Conservation (phyloP, 2,113 vertebrate genomes). For the Saccopteryx bilineata region DNA sequence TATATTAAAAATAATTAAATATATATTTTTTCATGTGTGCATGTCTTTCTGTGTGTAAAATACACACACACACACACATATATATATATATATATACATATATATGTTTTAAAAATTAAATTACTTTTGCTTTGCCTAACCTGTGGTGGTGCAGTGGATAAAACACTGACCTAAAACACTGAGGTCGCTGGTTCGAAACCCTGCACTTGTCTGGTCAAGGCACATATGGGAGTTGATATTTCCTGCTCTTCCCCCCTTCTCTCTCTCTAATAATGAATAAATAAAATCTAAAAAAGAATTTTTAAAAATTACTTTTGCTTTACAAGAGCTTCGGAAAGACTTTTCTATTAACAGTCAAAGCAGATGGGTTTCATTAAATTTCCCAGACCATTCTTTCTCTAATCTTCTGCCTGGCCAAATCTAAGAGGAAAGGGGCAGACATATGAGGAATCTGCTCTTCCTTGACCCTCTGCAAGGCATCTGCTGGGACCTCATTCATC, state of each 20-base stretch:
- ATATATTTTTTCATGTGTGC: not conserved
- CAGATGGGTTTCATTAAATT: slow-evolving; percentile 87
- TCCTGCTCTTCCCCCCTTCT: too few relatives aligned
- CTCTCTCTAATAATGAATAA: too few relatives aligned
- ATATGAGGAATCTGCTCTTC: slow-evolving; percentile 82
- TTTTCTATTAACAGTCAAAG: slow-evolving; percentile 71
- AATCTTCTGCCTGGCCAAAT: slow-evolving; percentile 82
- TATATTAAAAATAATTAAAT: not conserved
- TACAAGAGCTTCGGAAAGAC: slow-evolving; percentile 70
- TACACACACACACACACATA: not conserved
- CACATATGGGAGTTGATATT: too few relatives aligned
- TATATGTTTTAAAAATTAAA: not conserved
- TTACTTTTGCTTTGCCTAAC: not conserved
- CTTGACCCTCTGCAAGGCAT: slow-evolving; percentile 85
- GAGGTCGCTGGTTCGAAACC: too few relatives aligned
- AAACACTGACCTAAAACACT: too few relatives aligned
- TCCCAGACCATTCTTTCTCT: slow-evolving; percentile 77
- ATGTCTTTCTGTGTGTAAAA: not conserved
- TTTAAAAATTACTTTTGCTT: not conserved
- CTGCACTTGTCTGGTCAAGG: too few relatives aligned
- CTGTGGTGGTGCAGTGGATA: too few relatives aligned
- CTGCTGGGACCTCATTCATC: slow-evolving; percentile 90
- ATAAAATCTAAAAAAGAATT: not conserved
- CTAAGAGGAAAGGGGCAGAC: slow-evolving; percentile 79
- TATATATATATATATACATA: not conserved